Conservation (phyloP, 1,140 invertebrate genomes). For the Drosophila baimaii region DNA sequence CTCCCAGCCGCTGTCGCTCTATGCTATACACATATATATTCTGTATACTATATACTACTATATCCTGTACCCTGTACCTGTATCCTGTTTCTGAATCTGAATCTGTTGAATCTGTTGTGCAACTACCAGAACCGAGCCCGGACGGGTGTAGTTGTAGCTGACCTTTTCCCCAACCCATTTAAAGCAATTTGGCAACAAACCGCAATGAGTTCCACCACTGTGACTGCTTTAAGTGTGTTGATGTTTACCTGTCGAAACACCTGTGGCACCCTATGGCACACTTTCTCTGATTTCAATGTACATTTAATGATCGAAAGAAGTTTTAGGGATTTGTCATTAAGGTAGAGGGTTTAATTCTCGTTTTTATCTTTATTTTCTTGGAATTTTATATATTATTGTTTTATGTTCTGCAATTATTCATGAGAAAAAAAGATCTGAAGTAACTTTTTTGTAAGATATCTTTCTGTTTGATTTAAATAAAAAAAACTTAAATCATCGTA, state of each 20-base stretch:
- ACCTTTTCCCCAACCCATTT: conserved; percentile 84
- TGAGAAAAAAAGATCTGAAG: too few species aligned
- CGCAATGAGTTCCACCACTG: conserved; percentile 50
- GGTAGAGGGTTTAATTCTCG: neutral
- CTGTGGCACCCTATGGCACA: conserved; percentile 34
- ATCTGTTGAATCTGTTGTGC: conserved; percentile 22
- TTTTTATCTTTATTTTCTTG: neutral
- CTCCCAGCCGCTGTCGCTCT: conserved; percentile 40
- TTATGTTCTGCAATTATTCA: too few species aligned
- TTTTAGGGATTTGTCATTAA: neutral
- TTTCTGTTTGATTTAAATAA: too few species aligned
- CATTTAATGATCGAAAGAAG: conserved; percentile 10
- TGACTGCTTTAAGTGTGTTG: conserved; percentile 80
- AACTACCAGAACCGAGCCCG: conserved; percentile 53
- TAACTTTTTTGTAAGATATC: too few species aligned
- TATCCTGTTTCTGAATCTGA: conserved; percentile 14
- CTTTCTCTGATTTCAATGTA: conserved; percentile 17
- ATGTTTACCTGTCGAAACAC: conserved; percentile 46
- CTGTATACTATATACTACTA: conserved; percentile 23
- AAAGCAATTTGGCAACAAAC: conserved; percentile 84
- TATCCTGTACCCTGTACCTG: conserved; percentile 28
- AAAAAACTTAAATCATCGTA: too few species aligned
- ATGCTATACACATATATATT: conserved; percentile 13
- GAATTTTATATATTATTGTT: neutral
- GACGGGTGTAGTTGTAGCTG: conserved; percentile 59